Conservation (phyloP, 2,797 vertebrate genomes). For the Squalus acanthias region DNA sequence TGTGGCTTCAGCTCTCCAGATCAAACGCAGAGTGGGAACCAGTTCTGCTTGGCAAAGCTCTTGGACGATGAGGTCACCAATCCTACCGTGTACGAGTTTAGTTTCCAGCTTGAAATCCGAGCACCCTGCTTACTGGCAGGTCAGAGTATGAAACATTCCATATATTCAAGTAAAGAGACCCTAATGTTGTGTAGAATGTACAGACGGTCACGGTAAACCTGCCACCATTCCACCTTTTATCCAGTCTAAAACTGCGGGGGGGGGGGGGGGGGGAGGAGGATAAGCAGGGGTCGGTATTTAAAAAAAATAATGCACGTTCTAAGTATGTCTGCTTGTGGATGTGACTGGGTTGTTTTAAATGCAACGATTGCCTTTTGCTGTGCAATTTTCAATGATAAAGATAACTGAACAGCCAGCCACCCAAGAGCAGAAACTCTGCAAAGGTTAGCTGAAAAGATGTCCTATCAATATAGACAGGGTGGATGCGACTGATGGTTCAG, state of each 20-base stretch:
- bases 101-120: conserved; percentile 88
- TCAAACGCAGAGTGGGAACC: conserved; percentile 53
- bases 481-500: neutral
- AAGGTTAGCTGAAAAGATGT: neutral
- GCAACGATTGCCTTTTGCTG: neutral
- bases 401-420: neutral
- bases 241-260: neutral
- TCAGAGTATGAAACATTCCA: conserved; percentile 48
- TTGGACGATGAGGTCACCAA: conserved; percentile 77
- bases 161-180: neutral
- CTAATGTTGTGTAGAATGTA: neutral
- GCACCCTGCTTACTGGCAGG: conserved; percentile 87
- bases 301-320: neutral
- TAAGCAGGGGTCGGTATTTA: neutral
- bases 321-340: neutral
- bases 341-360: neutral
- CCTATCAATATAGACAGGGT: neutral
- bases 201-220: neutral
- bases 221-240: neutral
- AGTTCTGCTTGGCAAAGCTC: conserved; percentile 67
- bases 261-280: neutral
- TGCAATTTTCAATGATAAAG: neutral
- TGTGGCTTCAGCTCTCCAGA: conserved; percentile 52
- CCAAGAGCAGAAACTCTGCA: neutral
- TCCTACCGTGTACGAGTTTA: conserved; percentile 87